Conservation (phyloP, 2,888 invertebrate species). For the Nomada ruficornis region DNA sequence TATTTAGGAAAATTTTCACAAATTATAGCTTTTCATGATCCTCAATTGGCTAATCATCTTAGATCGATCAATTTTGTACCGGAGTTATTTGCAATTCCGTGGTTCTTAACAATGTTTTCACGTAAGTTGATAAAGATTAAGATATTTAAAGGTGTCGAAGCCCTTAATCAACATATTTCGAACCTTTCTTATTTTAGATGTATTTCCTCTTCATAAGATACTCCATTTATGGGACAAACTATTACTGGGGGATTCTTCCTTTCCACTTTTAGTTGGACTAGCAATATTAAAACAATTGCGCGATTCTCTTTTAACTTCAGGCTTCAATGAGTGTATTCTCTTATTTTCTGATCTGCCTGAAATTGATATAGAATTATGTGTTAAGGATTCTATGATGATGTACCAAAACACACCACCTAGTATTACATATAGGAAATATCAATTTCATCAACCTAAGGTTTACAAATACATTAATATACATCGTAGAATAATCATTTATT, state of each 20-base stretch:
- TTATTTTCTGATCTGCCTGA: constrained; percentile 99
- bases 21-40: constrained; percentile 97
- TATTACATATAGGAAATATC: constrained; percentile 93
- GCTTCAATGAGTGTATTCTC: constrained; percentile 99
- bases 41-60: constrained; percentile 95
- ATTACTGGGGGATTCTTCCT: constrained; percentile 95
- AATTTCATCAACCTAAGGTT: constrained; percentile 83
- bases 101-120: constrained; percentile 99
- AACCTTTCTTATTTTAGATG: constrained; percentile 88
- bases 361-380: constrained; percentile 97
- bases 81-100: constrained; percentile 98
- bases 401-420: constrained; percentile 94
- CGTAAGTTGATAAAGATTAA: constrained; percentile 88
- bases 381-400: constrained; percentile 94
- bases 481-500: constrained; percentile 17
- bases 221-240: constrained; percentile 99
- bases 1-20: constrained; percentile 99
- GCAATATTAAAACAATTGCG: constrained; percentile 95
- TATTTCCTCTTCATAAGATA: constrained; percentile 98
- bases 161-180: not conserved
- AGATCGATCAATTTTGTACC: constrained; percentile 97
- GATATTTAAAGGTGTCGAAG: not conserved
- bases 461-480: constrained; percentile 19
- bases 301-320: constrained; percentile 92
- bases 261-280: constrained; percentile 97